These are phyloP conservation scores for Carterocephalus palaemon DNA, from an alignment of 2,888 invertebrate species.

Conservation along the genomic window DNA sequence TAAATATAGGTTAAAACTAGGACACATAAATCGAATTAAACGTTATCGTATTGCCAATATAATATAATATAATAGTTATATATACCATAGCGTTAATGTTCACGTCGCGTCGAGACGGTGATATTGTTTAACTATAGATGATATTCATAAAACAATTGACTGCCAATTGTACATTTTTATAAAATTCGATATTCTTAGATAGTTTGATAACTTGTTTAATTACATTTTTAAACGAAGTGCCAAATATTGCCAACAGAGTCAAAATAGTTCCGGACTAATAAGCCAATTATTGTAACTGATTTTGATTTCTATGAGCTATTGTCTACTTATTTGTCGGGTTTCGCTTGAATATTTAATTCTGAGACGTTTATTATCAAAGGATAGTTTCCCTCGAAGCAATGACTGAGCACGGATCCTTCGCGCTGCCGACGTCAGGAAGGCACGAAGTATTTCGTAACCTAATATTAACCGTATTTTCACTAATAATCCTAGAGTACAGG, in stretches of 20 bases:
- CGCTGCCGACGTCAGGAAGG: slow-evolving; percentile 37
- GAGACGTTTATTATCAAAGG: slow-evolving; percentile 49
- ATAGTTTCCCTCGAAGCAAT: slow-evolving; percentile 65
- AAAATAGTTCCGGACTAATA: slow-evolving; percentile 41
- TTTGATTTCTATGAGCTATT: slow-evolving; percentile 42
- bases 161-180: slow-evolving; percentile 77
- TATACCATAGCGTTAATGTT: slow-evolving; percentile 45
- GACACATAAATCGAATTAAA: slow-evolving; percentile 47
- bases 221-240: slow-evolving; percentile 69
- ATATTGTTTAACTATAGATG: slow-evolving; percentile 65
- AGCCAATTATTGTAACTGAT: slow-evolving; percentile 42
- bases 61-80: too few relatives aligned
- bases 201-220: slow-evolving; percentile 69
- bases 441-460: slow-evolving; percentile 42
- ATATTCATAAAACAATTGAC: slow-evolving; percentile 71
- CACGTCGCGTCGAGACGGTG: slow-evolving; percentile 60
- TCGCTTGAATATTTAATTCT: slow-evolving; percentile 42
- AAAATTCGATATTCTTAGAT: slow-evolving; percentile 71
- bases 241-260: slow-evolving; percentile 51
- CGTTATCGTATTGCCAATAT: slow-evolving; percentile 61
- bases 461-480: slow-evolving; percentile 59
- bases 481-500: slow-evolving; percentile 77
- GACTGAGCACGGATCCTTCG: slow-evolving; percentile 59
- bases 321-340: slow-evolving; percentile 34
- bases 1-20: slow-evolving; percentile 60